These are phyloP conservation scores for Okapia johnstoni DNA, from an alignment of 2,113 vertebrate genomes.

Conservation along the genomic window DNA sequence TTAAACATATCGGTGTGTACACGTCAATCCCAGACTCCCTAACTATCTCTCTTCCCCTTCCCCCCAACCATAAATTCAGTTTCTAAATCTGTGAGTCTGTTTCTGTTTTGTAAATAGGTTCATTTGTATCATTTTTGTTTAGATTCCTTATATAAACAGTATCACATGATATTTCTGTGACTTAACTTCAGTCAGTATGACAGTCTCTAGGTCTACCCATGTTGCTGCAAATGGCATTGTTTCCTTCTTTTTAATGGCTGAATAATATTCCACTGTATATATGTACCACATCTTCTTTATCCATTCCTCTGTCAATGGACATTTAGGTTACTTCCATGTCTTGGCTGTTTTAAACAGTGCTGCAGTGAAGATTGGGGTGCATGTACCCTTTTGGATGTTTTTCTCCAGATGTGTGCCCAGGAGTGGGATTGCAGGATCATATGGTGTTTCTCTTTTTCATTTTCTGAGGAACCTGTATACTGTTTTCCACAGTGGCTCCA, in stretches of 20 bases:
- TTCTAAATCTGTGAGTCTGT: not conserved
- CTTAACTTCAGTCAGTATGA: not conserved
- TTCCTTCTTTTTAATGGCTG: not conserved
- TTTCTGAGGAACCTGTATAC: not conserved
- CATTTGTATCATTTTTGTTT: not conserved
- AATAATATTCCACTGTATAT: not conserved
- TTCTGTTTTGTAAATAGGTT: not conserved
- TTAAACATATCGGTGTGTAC: not conserved
- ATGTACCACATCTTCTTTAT: not conserved
- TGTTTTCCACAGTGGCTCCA: not conserved
- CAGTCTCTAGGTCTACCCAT: not conserved
- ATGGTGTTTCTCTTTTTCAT: not conserved
- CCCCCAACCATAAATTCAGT: not conserved
- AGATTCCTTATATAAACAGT: not conserved
- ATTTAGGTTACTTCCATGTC: not conserved
- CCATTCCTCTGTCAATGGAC: not conserved
- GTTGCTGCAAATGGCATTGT: not conserved
- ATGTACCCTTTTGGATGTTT: not conserved
- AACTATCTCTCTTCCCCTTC: not conserved
- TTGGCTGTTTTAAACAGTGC: not conserved
- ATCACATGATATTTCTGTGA: not conserved
- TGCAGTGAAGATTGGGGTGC: not conserved
- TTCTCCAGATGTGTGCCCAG: not conserved
- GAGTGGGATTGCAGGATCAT: not conserved
- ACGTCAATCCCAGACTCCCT: not conserved